phyloP scores from a whole-genome alignment of 2,797 vertebrate genomes.

The Phoeniculus purpureus region DNA sequence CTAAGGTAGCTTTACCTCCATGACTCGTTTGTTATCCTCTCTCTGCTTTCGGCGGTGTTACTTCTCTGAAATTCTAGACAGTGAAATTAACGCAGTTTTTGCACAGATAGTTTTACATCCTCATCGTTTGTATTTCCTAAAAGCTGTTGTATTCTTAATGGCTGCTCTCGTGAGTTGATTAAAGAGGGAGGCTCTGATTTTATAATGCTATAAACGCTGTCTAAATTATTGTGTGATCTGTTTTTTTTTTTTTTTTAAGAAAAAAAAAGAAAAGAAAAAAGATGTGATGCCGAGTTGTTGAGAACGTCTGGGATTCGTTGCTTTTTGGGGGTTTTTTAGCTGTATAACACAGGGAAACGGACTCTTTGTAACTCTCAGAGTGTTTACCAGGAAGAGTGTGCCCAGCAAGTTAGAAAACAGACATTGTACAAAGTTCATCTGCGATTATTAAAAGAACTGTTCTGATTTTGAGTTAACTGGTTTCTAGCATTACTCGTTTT shows the following conservation, averaged over 20 bases:
- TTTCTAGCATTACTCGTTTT: conserved; percentile 15
- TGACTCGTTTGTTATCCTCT: conserved; percentile 64
- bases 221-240: conserved; percentile 74
- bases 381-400: conserved; percentile 67
- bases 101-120: conserved; percentile 82
- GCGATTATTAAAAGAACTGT: conserved; percentile 63
- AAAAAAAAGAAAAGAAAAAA: neutral
- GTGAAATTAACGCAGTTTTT: conserved; percentile 81
- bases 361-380: conserved; percentile 76
- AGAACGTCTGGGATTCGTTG: conserved; percentile 18
- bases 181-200: conserved; percentile 73
- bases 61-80: conserved; percentile 74
- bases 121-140: conserved; percentile 76
- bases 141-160: conserved; percentile 72
- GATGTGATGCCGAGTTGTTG: conserved; percentile 68
- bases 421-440: conserved; percentile 67
- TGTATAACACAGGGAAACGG: conserved; percentile 68
- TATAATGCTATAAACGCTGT: conserved; percentile 76
- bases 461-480: conserved; percentile 71
- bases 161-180: conserved; percentile 73
- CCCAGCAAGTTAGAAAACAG: conserved; percentile 40
- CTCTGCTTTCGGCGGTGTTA: conserved; percentile 73
- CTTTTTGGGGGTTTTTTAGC: conserved; percentile 39
- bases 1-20: conserved; percentile 65
- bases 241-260: conserved; percentile 35